phyloP scores from a whole-genome alignment of 2,113 vertebrate genomes.

The Zosterops japonicus region DNA sequence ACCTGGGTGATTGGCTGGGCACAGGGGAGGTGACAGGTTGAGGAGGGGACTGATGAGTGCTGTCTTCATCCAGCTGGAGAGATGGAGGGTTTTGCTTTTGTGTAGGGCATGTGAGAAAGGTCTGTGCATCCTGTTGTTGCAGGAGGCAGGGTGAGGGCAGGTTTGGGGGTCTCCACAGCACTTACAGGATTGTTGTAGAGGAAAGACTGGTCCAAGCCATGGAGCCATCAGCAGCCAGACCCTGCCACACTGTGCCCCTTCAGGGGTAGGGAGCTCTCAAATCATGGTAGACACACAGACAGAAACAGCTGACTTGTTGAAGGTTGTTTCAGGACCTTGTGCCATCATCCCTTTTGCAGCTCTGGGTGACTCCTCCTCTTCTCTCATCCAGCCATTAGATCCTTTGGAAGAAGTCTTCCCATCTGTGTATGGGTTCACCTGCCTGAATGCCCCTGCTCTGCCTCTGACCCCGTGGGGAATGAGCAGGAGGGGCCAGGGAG shows the following conservation, averaged over 20 bases:
- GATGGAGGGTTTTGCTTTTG: not conserved
- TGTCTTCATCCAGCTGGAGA: not conserved
- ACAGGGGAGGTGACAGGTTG: fast-evolving
- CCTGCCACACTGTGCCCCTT: not conserved
- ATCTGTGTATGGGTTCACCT: not conserved
- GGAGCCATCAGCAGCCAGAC: not conserved
- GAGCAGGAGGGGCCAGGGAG: not conserved
- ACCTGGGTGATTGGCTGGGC: not conserved
- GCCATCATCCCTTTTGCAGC: not conserved
- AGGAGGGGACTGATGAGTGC: not conserved
- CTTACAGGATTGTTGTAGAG: not conserved
- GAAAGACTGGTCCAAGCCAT: not conserved
- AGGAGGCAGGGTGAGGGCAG: not conserved
- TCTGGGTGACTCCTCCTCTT: not conserved
- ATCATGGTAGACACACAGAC: not conserved
- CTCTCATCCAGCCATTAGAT: not conserved
- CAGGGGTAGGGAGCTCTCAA: not conserved
- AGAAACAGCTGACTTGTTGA: not conserved
- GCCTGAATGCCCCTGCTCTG: not conserved
- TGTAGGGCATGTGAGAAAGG: not conserved
- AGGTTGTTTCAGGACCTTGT: not conserved
- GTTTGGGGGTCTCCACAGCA: not conserved
- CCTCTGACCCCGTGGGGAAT: fast-evolving
- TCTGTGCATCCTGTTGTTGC: fast-evolving
- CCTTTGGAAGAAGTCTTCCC: not conserved